Base-by-base conservation (phyloP, 1,140 invertebrate genomes). In the Hyles euphorbiae region DNA sequence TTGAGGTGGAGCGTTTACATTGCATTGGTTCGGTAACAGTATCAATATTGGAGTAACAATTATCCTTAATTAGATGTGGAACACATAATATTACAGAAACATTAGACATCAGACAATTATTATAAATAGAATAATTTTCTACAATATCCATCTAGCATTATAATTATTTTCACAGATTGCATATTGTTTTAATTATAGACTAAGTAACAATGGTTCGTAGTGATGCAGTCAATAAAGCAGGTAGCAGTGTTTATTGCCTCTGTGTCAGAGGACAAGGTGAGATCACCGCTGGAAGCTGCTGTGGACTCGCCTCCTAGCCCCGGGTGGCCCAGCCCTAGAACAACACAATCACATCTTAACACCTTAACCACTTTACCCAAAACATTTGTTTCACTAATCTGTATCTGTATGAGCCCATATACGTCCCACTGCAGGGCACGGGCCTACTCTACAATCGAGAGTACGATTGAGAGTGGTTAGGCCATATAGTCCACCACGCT, bases 61-160 rank as follows among this genome's bases (percentile, higher is more conserved):
- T 88, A 88, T 89, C 78, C 83, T 88, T 89, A 88, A 89, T 88
- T 87, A 89, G 74, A 88, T 80, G 76, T 89, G 87, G 89, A 90
- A 90, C 89, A 90, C 89, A 90, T 90, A 90, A 87, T 90, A 90
- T 90, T 90, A 89, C 88, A 89, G 89, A 90, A 88, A 90, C 88
- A 89, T 89, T 90, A 90, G 90, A 91, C 90, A 91, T 91, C 91
- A 91, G 91, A 91, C 90, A 91, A 88, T 90, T 90, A 90, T 91
- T 87, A 89, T 92, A 90, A 89, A 87, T 89, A 87, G 80, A 89
- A 87, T 83, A 89, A 88, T 88, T 89, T 86, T 87, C 84, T 88
- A 90, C 87, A 88, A 83, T 85, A 89, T 87, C 85, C 82, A 84
- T 79, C 87, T 90, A 89, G 67, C 76, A 86, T 87, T 89, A 88